These are phyloP conservation scores for Nebria brevicollis DNA, from an alignment of 2,888 invertebrate species.

Conservation along the genomic window DNA sequence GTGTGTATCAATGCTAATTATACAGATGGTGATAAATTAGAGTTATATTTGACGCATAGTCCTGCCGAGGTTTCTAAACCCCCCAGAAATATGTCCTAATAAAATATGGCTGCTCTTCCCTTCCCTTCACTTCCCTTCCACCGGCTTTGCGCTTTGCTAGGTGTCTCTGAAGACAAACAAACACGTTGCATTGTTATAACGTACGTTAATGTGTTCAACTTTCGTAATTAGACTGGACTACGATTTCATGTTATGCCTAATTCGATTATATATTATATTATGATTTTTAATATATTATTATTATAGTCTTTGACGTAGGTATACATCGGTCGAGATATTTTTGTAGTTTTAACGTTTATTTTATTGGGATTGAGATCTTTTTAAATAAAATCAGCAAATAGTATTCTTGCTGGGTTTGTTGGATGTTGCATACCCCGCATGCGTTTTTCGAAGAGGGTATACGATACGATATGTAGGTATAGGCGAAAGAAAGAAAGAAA, in stretches of 20 bases:
- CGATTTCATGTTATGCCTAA: not conserved
- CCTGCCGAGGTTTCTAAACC: conserved; percentile 17
- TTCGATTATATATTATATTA: not conserved
- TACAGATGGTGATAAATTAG: conserved; percentile 43
- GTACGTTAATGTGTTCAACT: conserved; percentile 18
- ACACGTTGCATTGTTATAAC: conserved; percentile 14
- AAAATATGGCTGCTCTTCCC: conserved; percentile 23
- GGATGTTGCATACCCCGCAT: too few relatives aligned
- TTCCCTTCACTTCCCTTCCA: not conserved
- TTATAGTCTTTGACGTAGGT: too few relatives aligned
- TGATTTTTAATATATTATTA: too few relatives aligned
- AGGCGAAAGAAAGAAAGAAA: too few relatives aligned
- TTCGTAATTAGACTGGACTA: conserved; percentile 22
- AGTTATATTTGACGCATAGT: conserved; percentile 41
- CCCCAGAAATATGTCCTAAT: conserved; percentile 26
- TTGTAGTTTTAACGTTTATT: too few relatives aligned
- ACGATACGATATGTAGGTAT: too few relatives aligned
- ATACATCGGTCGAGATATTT: too few relatives aligned
- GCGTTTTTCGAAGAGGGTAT: not conserved
- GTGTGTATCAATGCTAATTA: conserved; percentile 37
- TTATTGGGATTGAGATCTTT: too few relatives aligned
- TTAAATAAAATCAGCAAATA: too few relatives aligned
- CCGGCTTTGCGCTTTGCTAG: not conserved
- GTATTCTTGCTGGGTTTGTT: too few relatives aligned
- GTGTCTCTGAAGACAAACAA: conserved; percentile 31